These are phyloP conservation scores for Hippocampus comes DNA, from an alignment of 2,113 vertebrate genomes.

Conservation along the genomic window DNA sequence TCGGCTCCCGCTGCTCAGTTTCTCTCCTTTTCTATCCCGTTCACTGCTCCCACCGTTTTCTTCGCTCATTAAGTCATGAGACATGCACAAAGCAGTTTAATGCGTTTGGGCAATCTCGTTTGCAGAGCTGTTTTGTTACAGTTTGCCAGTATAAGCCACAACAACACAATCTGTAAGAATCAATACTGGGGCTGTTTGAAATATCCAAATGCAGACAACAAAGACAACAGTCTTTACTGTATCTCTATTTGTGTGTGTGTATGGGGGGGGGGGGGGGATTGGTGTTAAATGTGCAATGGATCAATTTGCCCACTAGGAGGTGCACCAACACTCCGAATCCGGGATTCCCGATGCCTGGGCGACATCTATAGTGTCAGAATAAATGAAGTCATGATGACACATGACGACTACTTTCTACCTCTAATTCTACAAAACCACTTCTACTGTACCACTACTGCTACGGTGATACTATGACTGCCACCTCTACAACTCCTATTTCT, in stretches of 20 bases:
- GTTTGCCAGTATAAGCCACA: background rate
- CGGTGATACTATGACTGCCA: too few species aligned
- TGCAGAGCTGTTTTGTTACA: background rate
- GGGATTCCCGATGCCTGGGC: background rate
- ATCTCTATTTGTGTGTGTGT: too few species aligned
- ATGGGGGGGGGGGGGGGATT: too few species aligned
- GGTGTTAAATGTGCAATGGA: background rate
- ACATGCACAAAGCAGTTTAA: background rate
- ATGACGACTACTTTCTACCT: too few species aligned
- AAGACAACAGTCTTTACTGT: too few species aligned
- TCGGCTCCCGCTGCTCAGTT: background rate
- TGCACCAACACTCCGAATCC: background rate
- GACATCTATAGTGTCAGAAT: background rate
- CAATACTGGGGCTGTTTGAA: background rate
- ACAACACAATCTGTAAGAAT: background rate
- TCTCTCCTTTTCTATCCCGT: background rate
- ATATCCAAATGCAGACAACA: background rate
- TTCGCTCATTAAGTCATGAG: conserved; percentile 9
- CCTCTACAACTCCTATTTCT: too few species aligned
- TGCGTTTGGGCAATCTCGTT: background rate
- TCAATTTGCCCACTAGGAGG: background rate
- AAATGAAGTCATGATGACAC: background rate
- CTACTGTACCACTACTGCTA: too few species aligned
- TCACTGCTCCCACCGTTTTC: conserved; percentile 50
- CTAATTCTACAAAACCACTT: too few species aligned